Base-by-base conservation (phyloP, 2,113 vertebrate genomes). In the Larimichthys polyactis region DNA sequence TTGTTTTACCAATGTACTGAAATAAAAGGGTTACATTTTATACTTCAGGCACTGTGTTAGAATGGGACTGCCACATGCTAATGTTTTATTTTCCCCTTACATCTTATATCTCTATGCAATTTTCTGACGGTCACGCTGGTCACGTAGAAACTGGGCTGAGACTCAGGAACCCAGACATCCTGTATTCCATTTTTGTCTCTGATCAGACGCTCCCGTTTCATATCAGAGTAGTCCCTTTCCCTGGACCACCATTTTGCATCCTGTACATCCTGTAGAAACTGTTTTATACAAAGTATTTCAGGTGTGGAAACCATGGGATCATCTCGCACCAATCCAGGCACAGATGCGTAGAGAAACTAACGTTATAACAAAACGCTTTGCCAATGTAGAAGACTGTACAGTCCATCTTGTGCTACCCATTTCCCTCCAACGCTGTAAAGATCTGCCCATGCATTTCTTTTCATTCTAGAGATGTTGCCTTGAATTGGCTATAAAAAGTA, bases 81-180 rank as follows among this genome's bases (percentile, higher is more conserved):
- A 65, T 79, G n/a, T 68, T 54, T 82, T 69, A 0, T 58, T 68
- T 82, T 22, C 43, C 83, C 66, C 69, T 58, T 65, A 24, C 79
- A 68, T 81, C 74, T 90, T 90, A 65, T 91, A 91, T 85, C 89
- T 95, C 94, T 96, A 96, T 96, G 95, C 95, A 96, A 95, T 93
- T 89, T 87, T 90, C 78, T 85, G 88, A 90, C 70, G 58, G 66
- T 92, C 88, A 81, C 81, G 82, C 90, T 89, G 79, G 88, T 90
- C 83, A 82, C 75, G 62, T 83, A 80, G 82, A 87, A 86, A 89
- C 88, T 91, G 91, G 90, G 90, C 88, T 78, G 54, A 79, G 80
- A 89, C 92, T 93, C 90, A 93, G 93, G 93, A 93, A 91, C 63
- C 79, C 86, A 84, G 72, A 69, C 81, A 62, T 78, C 84, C 75